Evolutionary conservation across 2,888 invertebrate species (phyloP).

Genomic region (Bibio marci): DNA sequence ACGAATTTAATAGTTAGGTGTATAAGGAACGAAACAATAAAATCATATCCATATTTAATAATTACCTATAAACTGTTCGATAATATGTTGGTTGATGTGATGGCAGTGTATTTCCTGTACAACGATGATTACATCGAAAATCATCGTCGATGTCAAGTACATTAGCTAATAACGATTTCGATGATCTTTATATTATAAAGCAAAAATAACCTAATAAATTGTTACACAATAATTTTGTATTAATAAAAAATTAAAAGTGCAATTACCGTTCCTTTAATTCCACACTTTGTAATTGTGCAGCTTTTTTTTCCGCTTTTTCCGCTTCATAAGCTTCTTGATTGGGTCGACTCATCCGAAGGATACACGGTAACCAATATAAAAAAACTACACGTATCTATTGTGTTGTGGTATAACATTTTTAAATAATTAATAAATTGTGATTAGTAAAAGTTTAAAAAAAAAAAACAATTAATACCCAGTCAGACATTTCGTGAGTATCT

Average conservation of each 20-base stretch:
- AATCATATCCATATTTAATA: constrained; percentile 15
- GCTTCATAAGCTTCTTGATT: constrained; percentile 37
- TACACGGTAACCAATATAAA: constrained; percentile 94
- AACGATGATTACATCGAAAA: constrained; percentile 62
- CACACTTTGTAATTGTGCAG: constrained; percentile 52
- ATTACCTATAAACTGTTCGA: constrained; percentile 46
- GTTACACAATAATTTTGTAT: background rate
- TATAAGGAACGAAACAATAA: too few species aligned
- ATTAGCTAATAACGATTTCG: constrained; percentile 88
- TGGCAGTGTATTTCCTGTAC: constrained; percentile 32
- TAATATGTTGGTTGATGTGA: constrained; percentile 44
- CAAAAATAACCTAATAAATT: background rate
- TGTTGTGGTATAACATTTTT: constrained; percentile 2
- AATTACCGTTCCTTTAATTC: constrained; percentile 61
- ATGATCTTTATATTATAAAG: constrained; percentile 39
- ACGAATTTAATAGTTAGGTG: too few species aligned
- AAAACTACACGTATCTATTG: constrained; percentile 75
- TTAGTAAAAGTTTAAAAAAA: background rate
- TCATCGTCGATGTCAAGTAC: constrained; percentile 95
- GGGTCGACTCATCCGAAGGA: constrained; percentile 80
- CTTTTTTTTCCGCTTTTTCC: constrained; percentile 33
- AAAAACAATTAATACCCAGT: constrained; percentile 56
- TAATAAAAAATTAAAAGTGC: background rate
- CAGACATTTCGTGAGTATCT: constrained; percentile 93
- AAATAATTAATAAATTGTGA: background rate